phyloP scores from a whole-genome alignment of 2,113 vertebrate genomes.

The Catharus bicknelli region DNA sequence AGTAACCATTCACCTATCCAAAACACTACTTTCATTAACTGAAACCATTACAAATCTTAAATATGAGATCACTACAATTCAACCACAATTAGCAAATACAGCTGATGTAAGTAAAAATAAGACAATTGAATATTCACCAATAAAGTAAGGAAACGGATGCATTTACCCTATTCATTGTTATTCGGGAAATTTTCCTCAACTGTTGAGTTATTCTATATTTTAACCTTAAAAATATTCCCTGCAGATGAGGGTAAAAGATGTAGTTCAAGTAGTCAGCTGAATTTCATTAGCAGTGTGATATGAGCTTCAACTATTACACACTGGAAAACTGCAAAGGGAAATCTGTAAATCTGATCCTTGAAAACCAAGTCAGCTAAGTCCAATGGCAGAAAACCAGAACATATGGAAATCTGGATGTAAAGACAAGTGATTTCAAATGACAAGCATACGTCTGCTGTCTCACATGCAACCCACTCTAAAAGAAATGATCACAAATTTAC shows the following conservation, averaged over 20 bases:
- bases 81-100: background rate
- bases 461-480: background rate
- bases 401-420: rapidly evolving
- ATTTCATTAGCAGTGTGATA: background rate
- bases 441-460: background rate
- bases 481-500: background rate
- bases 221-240: background rate
- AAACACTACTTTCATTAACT: background rate
- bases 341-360: background rate
- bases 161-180: background rate
- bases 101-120: background rate
- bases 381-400: background rate
- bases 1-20: background rate
- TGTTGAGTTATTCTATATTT: background rate
- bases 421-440: background rate
- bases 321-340: background rate
- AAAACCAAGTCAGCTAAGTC: background rate
- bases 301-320: background rate
- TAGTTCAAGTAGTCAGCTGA: background rate
- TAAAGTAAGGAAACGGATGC: background rate
- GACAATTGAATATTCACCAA: background rate
- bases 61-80: background rate
- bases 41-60: background rate
- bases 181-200: background rate
- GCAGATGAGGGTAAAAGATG: background rate